Evolutionary conservation across 2,888 invertebrate genomes (phyloP).

Genomic region (Cataglyphis rosenhaueri): DNA sequence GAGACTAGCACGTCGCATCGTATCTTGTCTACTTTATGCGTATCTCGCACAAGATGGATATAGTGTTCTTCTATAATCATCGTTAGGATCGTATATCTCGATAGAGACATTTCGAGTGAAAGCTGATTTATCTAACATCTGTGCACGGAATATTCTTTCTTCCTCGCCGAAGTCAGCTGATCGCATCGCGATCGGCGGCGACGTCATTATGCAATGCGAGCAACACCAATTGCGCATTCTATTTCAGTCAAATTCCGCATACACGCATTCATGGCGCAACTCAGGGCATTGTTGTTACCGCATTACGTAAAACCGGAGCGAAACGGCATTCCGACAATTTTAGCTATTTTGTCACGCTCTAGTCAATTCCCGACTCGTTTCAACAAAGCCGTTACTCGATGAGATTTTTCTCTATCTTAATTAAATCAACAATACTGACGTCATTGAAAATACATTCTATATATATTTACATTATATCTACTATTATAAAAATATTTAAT

Average conservation of each 20-base stretch:
- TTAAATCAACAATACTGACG: not conserved
- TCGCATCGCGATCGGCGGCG: conserved; percentile 44
- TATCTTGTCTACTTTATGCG: not conserved
- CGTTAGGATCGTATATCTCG: not conserved
- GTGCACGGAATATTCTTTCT: not conserved
- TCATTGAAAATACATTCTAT: not conserved
- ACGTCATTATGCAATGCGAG: conserved; percentile 68
- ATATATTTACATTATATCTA: not conserved
- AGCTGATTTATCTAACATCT: not conserved
- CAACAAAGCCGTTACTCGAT: not conserved
- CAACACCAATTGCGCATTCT: conserved; percentile 65
- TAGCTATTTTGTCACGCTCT: conserved; percentile 3
- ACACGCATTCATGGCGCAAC: conserved; percentile 54
- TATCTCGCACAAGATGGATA: not conserved
- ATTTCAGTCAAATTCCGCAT: conserved; percentile 60
- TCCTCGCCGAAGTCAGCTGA: not conserved
- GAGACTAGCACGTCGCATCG: not conserved
- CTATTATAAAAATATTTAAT: not conserved
- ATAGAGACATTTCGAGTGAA: not conserved
- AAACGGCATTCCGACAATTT: conserved; percentile 15
- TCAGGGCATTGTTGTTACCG: conserved; percentile 57
- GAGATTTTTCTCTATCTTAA: not conserved
- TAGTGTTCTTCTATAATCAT: not conserved
- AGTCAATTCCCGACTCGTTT: not conserved
- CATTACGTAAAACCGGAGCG: conserved; percentile 52